Conservation (phyloP, 2,888 invertebrate genomes). For the Noctua pronuba region DNA sequence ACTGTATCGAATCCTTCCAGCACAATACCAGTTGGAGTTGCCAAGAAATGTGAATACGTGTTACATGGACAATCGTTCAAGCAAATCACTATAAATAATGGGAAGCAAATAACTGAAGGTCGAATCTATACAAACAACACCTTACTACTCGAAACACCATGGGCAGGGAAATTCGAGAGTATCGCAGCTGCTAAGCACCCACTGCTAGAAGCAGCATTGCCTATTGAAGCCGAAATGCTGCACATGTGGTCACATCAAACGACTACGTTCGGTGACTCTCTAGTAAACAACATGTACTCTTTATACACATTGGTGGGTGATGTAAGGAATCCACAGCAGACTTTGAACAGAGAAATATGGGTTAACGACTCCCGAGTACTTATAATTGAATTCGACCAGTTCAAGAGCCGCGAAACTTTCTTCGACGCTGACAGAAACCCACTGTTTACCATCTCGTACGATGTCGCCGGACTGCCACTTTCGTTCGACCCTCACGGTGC, state of each 20-base stretch:
- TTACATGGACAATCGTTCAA: conserved; percentile 92
- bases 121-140: conserved; percentile 95
- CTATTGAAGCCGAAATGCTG: conserved; percentile 97
- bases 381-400: conserved; percentile 98
- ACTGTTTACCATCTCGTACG: conserved; percentile 96
- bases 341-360: conserved; percentile 95
- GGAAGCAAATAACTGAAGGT: conserved; percentile 93
- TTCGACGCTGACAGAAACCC: conserved; percentile 96
- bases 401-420: conserved; percentile 96
- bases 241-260: conserved; percentile 97
- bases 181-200: conserved; percentile 96
- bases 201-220: conserved; percentile 94
- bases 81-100: conserved; percentile 93
- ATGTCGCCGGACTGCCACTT: conserved; percentile 96
- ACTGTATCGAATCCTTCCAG: conserved; percentile 91
- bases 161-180: conserved; percentile 93
- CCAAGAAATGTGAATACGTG: conserved; percentile 91
- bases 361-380: conserved; percentile 97
- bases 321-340: conserved; percentile 96
- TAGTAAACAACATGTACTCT: conserved; percentile 95
- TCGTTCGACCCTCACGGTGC: conserved; percentile 95
- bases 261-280: conserved; percentile 93
- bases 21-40: conserved; percentile 89
- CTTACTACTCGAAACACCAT: conserved; percentile 93
- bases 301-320: conserved; percentile 96